A percentile compares a stretch with the other conserved stretches of the same genome.
Evolutionary conservation across 2,797 vertebrate genomes (phyloP).

Genomic region (Catharus ustulatus): DNA sequence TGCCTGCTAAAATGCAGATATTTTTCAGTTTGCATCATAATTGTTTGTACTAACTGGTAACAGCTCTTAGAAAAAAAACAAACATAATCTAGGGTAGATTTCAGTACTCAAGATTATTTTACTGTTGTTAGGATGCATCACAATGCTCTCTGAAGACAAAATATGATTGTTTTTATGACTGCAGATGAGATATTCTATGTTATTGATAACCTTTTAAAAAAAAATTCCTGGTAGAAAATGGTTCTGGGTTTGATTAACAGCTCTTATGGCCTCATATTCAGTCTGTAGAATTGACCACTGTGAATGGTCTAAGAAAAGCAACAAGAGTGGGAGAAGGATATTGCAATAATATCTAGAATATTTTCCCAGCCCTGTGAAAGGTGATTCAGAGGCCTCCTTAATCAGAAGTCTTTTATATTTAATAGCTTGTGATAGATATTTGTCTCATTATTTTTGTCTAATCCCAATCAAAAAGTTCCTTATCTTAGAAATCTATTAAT

Average conservation of each 20-base stretch:
- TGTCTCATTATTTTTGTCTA: background rate
- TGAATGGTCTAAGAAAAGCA: background rate
- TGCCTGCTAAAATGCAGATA: background rate
- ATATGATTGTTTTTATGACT: background rate
- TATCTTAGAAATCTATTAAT: background rate
- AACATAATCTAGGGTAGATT: background rate
- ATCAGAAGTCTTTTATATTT: background rate
- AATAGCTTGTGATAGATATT: background rate
- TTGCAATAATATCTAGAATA: background rate
- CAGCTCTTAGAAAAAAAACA: background rate
- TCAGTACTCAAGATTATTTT: background rate
- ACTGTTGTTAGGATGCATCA: background rate
- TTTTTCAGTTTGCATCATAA: background rate
- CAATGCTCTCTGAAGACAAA: background rate
- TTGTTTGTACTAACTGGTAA: background rate
- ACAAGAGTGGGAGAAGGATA: background rate
- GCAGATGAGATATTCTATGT: background rate
- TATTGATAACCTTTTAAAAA: no score
- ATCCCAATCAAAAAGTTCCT: background rate
- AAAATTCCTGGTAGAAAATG: background rate
- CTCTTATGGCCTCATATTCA: rapidly evolving
- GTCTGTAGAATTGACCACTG: background rate
- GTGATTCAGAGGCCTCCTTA: background rate
- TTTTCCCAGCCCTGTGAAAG: background rate
- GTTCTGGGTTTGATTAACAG: background rate